Base-by-base conservation (phyloP, 2,888 invertebrate species). In the Lobophora halterata region DNA sequence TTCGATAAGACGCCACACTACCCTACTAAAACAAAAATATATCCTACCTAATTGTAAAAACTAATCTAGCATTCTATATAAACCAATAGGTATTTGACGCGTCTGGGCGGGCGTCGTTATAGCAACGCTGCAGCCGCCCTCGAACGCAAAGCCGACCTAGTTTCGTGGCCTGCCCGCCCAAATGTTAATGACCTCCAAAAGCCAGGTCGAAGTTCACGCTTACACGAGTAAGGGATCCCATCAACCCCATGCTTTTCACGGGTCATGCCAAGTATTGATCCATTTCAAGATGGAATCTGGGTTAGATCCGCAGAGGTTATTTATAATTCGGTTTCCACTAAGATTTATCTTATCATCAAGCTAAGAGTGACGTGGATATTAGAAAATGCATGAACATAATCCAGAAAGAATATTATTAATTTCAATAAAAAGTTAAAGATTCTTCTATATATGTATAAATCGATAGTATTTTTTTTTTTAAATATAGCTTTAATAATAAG, bases 171-270 rank as follows among this genome's bases (percentile, higher is more conserved):
- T 71, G 65, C 65, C 71, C 73, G 71, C 74, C 78, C 77, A 86
- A 87, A 87, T 87, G 86, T 87, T 87, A 87, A 87, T 87, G 86
- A 87, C 86, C 86, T 86, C 86, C 82, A 87, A 87, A 85, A 79
- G 78, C 80, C 79, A 75, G 86, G 86, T 83, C 86, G 85, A 87
- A 87, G 86, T 87, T 87, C 86, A 87, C 75, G 74, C 67, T 63
- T 81, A 81, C 86, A 85, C 86, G 86, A 71, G 86, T 72, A 76
- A 75, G 64, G 74, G 73, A 78, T 78, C 64, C 66, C 68, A 66
- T 72, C 65, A 65, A 72, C 70, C 65, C 67, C 69, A 69, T 57
- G 52, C 67, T 69, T 64, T 69, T 72, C 62, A 73, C 75, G 78
- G 83, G 85, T 79, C 85, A 79, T 61, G 71, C 76, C 64, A 63